These are phyloP conservation scores for Trematomus loennbergii DNA, from an alignment of 2,113 vertebrate species.

Conservation along the genomic window DNA sequence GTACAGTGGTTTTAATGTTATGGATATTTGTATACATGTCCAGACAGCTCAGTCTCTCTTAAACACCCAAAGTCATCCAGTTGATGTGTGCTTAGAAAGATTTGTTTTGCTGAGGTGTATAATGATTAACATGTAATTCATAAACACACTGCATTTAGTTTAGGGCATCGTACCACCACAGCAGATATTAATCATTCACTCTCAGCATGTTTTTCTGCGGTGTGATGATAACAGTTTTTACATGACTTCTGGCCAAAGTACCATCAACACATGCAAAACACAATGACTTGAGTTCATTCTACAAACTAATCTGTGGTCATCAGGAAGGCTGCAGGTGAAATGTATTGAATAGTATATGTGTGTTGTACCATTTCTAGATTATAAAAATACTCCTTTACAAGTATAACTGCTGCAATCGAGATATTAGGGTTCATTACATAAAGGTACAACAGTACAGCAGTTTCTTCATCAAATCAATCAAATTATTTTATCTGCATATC, in stretches of 20 bases:
- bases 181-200: conserved; percentile 4
- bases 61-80: background rate
- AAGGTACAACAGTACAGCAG: too few species aligned
- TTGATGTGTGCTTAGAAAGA: background rate
- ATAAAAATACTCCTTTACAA: too few species aligned
- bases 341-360: too few species aligned
- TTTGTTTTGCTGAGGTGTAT: background rate
- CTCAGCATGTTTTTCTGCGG: conserved; percentile 1
- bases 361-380: too few species aligned
- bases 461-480: too few species aligned
- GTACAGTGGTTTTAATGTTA: too few species aligned
- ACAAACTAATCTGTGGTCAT: background rate
- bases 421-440: too few species aligned
- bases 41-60: too few species aligned
- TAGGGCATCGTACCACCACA: background rate
- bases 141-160: background rate
- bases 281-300: background rate
- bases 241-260: background rate
- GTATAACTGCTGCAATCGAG: too few species aligned
- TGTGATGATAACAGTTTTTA: conserved; percentile 1
- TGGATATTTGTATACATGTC: too few species aligned
- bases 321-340: background rate
- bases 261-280: background rate
- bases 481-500: too few species aligned
- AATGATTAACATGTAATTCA: background rate